These are phyloP conservation scores for Gyps fulvus DNA, from an alignment of 2,113 vertebrate genomes.

Conservation along the genomic window DNA sequence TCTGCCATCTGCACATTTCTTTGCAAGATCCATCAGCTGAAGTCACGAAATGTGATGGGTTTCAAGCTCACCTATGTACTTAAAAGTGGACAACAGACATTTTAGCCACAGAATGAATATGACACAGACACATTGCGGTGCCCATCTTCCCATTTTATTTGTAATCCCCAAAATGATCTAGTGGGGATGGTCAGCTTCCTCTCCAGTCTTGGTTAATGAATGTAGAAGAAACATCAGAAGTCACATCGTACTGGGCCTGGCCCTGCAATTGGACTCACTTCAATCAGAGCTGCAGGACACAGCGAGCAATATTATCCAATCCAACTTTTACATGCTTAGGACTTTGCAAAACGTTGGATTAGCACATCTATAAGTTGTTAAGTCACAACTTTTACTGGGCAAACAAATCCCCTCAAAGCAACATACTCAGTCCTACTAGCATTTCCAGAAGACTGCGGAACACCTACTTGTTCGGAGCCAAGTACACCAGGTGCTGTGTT, in stretches of 20 bases:
- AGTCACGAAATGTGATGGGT: rapidly evolving
- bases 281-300: not conserved
- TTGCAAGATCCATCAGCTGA: not conserved
- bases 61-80: not conserved
- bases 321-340: not conserved
- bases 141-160: constrained; percentile 57
- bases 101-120: not conserved
- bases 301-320: not conserved
- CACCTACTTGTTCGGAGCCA: not conserved
- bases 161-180: not conserved
- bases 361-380: not conserved
- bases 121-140: not conserved
- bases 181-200: not conserved
- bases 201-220: not conserved
- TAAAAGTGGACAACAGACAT: not conserved
- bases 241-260: not conserved
- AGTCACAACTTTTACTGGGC: not conserved
- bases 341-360: not conserved
- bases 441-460: not conserved
- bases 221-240: not conserved
- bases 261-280: not conserved
- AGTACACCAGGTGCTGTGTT: not conserved
- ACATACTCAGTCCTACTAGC: not conserved
- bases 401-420: not conserved
- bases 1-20: not conserved